Evolutionary conservation across 2,888 invertebrate species (phyloP).

Genomic region (Erynnis tages): DNA sequence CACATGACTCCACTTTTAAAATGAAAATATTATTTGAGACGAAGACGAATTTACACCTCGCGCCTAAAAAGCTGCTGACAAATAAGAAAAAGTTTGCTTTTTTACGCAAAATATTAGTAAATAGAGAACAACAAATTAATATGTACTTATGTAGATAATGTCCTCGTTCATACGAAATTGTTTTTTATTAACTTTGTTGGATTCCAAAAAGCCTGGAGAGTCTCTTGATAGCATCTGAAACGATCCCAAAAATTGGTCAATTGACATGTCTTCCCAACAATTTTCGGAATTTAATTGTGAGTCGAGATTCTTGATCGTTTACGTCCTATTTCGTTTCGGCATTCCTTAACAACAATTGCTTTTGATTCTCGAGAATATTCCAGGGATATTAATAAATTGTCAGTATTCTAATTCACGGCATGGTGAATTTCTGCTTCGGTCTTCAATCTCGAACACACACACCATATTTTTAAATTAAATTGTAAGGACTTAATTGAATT

Average conservation of each 20-base stretch:
- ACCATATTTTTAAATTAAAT: too few relatives aligned
- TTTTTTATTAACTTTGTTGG: too few relatives aligned
- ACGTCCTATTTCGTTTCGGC: background rate
- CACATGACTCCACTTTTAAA: background rate
- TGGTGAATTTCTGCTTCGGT: too few relatives aligned
- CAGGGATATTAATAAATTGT: background rate
- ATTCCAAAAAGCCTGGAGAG: too few relatives aligned
- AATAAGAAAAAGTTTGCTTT: too few relatives aligned
- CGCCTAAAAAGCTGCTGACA: background rate
- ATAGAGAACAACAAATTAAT: too few relatives aligned
- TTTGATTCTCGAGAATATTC: background rate
- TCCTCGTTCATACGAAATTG: too few relatives aligned
- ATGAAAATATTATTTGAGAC: background rate
- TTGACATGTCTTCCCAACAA: background rate
- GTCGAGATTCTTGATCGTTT: background rate
- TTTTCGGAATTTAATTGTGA: slow-evolving; percentile 10
- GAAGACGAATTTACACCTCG: background rate
- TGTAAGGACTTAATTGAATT: too few relatives aligned
- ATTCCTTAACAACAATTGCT: slow-evolving; percentile 8
- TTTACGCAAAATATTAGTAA: too few relatives aligned
- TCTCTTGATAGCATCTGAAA: too few relatives aligned
- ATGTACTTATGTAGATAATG: background rate
- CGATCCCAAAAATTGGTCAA: background rate
- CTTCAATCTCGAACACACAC: background rate
- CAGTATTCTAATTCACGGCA: background rate